Evolutionary conservation across 2,113 vertebrate genomes (phyloP).

Genomic region (Coptodon bakossiorum): DNA sequence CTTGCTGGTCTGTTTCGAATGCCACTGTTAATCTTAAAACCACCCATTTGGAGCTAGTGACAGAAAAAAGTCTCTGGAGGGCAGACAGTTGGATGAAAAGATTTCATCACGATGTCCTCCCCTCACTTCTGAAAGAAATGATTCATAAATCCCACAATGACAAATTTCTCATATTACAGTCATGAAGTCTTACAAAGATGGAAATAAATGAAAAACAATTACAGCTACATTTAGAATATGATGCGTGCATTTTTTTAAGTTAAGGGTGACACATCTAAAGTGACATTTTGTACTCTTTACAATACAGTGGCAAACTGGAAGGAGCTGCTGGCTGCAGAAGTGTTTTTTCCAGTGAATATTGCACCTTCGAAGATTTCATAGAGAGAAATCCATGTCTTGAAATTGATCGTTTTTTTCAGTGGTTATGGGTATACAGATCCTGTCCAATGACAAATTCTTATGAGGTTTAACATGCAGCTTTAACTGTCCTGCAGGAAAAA

Average conservation of each 20-base stretch:
- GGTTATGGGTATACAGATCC: neutral
- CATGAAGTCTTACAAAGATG: neutral
- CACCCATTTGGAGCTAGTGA: neutral
- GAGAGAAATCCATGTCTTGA: neutral
- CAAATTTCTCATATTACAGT: neutral
- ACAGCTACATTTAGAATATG: neutral
- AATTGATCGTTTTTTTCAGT: neutral
- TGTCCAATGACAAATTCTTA: neutral
- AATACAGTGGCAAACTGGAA: neutral
- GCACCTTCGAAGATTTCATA: neutral
- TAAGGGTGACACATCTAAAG: neutral
- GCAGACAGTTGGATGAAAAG: neutral
- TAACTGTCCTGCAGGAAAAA: neutral
- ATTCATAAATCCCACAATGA: neutral
- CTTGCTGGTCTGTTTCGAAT: neutral
- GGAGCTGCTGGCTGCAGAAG: neutral
- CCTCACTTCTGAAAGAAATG: neutral
- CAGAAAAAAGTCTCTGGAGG: neutral
- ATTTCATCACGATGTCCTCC: neutral
- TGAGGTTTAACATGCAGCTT: neutral
- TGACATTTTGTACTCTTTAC: neutral
- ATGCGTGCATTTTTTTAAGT: neutral
- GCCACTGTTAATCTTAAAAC: conserved; percentile 23
- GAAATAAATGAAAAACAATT: neutral
- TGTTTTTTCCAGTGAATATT: neutral